A percentile compares a stretch with the other conserved stretches of the same genome.
These are phyloP conservation scores for Tetraneura akinire DNA, from an alignment of 1,140 invertebrate species.

Conservation along the genomic window DNA sequence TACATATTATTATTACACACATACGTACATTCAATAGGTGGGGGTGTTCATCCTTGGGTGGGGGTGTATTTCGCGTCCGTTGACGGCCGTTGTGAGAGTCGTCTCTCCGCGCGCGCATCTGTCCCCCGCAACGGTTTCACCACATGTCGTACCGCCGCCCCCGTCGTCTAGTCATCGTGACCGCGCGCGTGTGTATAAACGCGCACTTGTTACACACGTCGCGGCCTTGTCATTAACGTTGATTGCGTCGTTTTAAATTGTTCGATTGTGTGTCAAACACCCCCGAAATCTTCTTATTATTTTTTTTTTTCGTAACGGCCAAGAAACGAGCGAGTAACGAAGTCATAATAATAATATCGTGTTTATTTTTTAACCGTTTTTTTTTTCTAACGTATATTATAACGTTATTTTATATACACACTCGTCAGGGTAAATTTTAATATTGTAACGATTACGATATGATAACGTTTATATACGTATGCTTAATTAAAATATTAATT, in stretches of 20 bases:
- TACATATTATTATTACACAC: not conserved
- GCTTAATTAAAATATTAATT: too few relatives aligned
- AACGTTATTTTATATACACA: too few relatives aligned
- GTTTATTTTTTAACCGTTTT: constrained; percentile 5
- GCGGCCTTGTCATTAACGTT: constrained; percentile 50
- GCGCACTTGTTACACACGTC: constrained; percentile 49
- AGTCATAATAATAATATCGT: not conserved
- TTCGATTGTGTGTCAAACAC: constrained; percentile 48
- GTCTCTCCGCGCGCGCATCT: constrained; percentile 25
- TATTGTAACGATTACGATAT: too few relatives aligned
- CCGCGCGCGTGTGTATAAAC: constrained; percentile 6
- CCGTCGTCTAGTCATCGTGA: not conserved
- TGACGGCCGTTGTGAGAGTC: constrained; percentile 34
- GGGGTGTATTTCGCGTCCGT: constrained; percentile 50
- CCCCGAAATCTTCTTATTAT: constrained; percentile 33
- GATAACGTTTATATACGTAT: too few relatives aligned
- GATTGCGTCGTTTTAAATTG: constrained; percentile 51
- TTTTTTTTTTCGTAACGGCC: constrained; percentile 4
- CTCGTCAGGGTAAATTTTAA: too few relatives aligned
- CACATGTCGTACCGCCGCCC: constrained; percentile 20
- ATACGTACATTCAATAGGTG: too few relatives aligned
- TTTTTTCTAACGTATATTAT: constrained; percentile 3
- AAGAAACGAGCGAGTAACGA: not conserved
- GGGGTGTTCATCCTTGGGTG: not conserved
- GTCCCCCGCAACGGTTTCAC: constrained; percentile 50